Evolutionary conservation across 2,888 invertebrate species (phyloP).

Genomic region (Melolontha melolontha): DNA sequence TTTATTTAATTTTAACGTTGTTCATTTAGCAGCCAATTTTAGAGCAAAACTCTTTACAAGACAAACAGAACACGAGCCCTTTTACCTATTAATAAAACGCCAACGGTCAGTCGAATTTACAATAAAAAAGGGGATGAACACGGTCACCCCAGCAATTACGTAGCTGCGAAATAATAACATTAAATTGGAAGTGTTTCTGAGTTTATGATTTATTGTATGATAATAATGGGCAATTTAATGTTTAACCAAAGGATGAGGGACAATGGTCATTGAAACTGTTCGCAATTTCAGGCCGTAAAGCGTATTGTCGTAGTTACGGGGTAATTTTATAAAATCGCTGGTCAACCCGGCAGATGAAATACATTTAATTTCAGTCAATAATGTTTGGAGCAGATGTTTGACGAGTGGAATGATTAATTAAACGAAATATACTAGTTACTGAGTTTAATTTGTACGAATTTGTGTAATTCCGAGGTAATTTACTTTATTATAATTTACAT

Average conservation of each 20-base stretch:
- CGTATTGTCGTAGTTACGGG: not conserved
- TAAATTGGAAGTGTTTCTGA: constrained; percentile 12
- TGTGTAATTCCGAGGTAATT: too few relatives aligned
- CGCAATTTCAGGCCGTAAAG: not conserved
- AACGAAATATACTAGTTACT: too few relatives aligned
- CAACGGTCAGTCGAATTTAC: constrained; percentile 14
- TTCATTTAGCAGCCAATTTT: constrained; percentile 11
- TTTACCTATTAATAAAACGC: not conserved
- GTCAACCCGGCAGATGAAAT: constrained; percentile 13
- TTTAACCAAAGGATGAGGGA: constrained; percentile 5
- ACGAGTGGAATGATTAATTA: not conserved
- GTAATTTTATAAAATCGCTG: not conserved
- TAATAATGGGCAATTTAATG: constrained; percentile 21
- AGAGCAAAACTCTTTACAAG: not conserved
- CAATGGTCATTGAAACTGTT: constrained; percentile 16
- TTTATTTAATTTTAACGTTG: too few relatives aligned
- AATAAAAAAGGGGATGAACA: constrained; percentile 3
- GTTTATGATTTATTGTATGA: constrained; percentile 18
- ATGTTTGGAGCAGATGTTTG: constrained; percentile 8
- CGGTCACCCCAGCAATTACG: not conserved
- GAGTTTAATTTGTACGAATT: too few relatives aligned
- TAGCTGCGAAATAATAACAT: constrained; percentile 3
- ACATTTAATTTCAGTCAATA: constrained; percentile 24
- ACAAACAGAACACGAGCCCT: constrained; percentile 6
- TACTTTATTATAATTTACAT: too few relatives aligned